These are phyloP conservation scores for Oncorhynchus mykiss DNA, from an alignment of 2,113 vertebrate species.

Conservation along the genomic window DNA sequence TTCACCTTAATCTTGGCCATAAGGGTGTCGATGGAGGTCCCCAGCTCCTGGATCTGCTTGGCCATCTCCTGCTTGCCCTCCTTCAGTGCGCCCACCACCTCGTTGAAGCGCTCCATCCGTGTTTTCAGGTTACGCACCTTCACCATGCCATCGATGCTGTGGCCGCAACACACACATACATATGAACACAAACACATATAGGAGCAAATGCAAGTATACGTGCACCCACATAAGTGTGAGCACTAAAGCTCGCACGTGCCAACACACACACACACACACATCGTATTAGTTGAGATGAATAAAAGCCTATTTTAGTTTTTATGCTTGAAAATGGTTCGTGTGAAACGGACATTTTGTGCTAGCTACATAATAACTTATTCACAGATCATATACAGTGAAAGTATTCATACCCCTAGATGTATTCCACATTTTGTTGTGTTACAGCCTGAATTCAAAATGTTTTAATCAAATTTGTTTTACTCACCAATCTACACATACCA, in stretches of 20 bases:
- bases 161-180: not conserved
- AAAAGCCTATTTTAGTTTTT: too few relatives aligned
- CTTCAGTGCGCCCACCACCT: conserved; percentile 88
- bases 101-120: conserved; percentile 85
- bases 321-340: too few relatives aligned
- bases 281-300: too few relatives aligned
- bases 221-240: conserved; percentile 2
- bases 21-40: conserved; percentile 81
- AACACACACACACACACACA: conserved; percentile 4
- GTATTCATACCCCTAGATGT: too few relatives aligned
- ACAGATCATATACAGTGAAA: too few relatives aligned
- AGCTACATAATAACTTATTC: too few relatives aligned
- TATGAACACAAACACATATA: conserved; percentile 16
- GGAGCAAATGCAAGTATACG: not conserved
- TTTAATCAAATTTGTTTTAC: too few relatives aligned
- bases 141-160: conserved; percentile 89
- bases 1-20: conserved; percentile 91
- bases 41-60: conserved; percentile 86
- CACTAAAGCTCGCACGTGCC: not conserved
- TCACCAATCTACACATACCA: too few relatives aligned
- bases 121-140: conserved; percentile 89
- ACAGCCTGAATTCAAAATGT: too few relatives aligned
- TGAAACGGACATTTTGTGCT: not conserved
- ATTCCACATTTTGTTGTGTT: too few relatives aligned
- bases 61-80: conserved; percentile 91